Percentiles rank a stretch among this genome's conserved stretches.
Conservation (phyloP, 2,888 invertebrate species). For the Eurytoma adleriae region DNA sequence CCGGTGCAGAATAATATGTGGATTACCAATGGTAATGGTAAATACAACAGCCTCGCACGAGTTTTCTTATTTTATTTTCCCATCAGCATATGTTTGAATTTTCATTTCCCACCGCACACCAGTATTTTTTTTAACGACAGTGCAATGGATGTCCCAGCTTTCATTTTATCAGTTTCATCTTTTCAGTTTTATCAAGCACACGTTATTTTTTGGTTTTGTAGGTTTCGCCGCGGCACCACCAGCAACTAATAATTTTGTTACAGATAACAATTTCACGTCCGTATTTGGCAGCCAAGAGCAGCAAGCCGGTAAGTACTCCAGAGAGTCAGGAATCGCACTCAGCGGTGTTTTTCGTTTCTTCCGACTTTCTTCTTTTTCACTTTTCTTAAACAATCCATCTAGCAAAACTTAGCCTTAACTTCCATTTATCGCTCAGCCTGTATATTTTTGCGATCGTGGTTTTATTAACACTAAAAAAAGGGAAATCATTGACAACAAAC, state of each 20-base stretch:
- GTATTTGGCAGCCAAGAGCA: conserved; percentile 85
- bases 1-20: conserved; percentile 76
- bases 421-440: conserved; percentile 50
- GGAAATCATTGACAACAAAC: conserved; percentile 38
- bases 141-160: not conserved
- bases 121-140: not conserved
- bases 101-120: conserved; percentile 1
- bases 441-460: conserved; percentile 43
- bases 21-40: conserved; percentile 79
- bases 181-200: conserved; percentile 55
- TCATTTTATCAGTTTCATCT: conserved; percentile 40
- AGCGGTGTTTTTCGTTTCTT: conserved; percentile 46
- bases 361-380: conserved; percentile 33
- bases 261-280: conserved; percentile 91
- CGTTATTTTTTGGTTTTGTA: conserved; percentile 68
- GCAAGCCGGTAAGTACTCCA: conserved; percentile 70
- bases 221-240: conserved; percentile 74
- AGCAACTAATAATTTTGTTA: conserved; percentile 83
- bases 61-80: conserved; percentile 50
- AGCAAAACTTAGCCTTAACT: conserved; percentile 47
- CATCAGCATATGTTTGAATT: conserved; percentile 21
- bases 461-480: conserved; percentile 35
- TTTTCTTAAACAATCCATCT: conserved; percentile 31
- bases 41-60: conserved; percentile 59
- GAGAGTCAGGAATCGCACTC: conserved; percentile 27